Evolutionary conservation across 2,113 vertebrate genomes (phyloP).

Genomic region (Calyptomena viridis): DNA sequence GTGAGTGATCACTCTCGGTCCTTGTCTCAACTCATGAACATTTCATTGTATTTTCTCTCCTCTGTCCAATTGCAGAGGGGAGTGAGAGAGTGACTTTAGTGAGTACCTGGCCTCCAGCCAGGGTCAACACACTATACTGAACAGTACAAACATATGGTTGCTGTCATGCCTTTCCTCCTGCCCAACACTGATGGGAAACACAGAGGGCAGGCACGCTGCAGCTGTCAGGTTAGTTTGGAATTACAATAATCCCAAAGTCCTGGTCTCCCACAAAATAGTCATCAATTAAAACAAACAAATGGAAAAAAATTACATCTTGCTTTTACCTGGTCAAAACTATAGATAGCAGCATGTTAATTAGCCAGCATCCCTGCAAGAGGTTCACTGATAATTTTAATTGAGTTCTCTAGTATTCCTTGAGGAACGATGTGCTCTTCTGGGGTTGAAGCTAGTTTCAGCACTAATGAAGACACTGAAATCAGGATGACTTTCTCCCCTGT

Average conservation of each 20-base stretch:
- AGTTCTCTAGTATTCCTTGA: slow-evolving; percentile 79
- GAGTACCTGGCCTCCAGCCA: too few species aligned
- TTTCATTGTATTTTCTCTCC: too few species aligned
- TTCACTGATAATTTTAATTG: slow-evolving; percentile 84
- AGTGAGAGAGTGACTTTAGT: too few species aligned
- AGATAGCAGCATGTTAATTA: slow-evolving; percentile 77
- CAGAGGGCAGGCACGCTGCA: not conserved
- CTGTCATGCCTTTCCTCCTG: not conserved
- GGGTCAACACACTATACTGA: not conserved
- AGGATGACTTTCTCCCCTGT: slow-evolving; percentile 65
- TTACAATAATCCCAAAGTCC: not conserved
- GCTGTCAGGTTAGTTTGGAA: not conserved
- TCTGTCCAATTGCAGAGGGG: too few species aligned
- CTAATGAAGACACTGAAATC: slow-evolving; percentile 82
- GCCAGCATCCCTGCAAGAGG: slow-evolving; percentile 78
- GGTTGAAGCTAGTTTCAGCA: slow-evolving; percentile 70
- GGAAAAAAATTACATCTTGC: not conserved
- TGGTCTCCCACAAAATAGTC: not conserved
- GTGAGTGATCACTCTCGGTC: too few species aligned
- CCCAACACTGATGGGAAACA: not conserved
- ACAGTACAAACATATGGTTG: not conserved
- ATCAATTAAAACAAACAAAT: not conserved
- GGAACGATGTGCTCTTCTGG: slow-evolving; percentile 78
- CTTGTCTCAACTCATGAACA: too few species aligned
- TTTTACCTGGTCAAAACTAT: slow-evolving; percentile 81